phyloP scores from a whole-genome alignment of 2,888 invertebrate genomes.

The Cryptocheilus praepositus region DNA sequence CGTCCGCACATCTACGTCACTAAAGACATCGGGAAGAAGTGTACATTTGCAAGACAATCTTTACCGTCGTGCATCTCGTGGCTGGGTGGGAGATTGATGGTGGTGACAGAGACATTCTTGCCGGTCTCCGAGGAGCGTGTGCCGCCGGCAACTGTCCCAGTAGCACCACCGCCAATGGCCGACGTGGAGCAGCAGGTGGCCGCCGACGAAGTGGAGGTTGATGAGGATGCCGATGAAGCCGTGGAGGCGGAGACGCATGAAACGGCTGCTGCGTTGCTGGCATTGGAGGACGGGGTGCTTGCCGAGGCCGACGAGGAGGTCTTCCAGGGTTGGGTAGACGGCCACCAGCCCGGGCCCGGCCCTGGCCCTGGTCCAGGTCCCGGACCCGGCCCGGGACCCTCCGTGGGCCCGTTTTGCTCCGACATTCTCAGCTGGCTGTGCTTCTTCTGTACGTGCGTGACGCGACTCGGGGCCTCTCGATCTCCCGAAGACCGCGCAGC shows the following conservation, averaged over 20 bases:
- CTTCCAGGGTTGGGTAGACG: constrained; percentile 67
- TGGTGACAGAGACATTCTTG: constrained; percentile 86
- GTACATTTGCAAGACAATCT: too few relatives aligned
- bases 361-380: constrained; percentile 54
- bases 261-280: constrained; percentile 16
- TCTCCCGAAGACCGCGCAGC: constrained; percentile 60
- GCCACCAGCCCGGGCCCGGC: constrained; percentile 69
- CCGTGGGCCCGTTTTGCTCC: constrained; percentile 72
- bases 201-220: constrained; percentile 46
- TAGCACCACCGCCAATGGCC: constrained; percentile 6
- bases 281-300: constrained; percentile 30
- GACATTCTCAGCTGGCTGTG: constrained; percentile 71
- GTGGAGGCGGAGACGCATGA: constrained; percentile 40
- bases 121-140: constrained; percentile 75
- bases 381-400: constrained; percentile 63
- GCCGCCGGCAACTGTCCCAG: constrained; percentile 75
- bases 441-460: constrained; percentile 43
- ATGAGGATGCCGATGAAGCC: constrained; percentile 65
- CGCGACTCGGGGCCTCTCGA: constrained; percentile 49
- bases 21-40: too few relatives aligned
- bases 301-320: constrained; percentile 48
- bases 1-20: too few relatives aligned
- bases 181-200: constrained; percentile 41
- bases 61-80: constrained; percentile 79
- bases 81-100: constrained; percentile 83